phyloP scores from a whole-genome alignment of 2,113 vertebrate genomes.

The Zingel zingel region DNA sequence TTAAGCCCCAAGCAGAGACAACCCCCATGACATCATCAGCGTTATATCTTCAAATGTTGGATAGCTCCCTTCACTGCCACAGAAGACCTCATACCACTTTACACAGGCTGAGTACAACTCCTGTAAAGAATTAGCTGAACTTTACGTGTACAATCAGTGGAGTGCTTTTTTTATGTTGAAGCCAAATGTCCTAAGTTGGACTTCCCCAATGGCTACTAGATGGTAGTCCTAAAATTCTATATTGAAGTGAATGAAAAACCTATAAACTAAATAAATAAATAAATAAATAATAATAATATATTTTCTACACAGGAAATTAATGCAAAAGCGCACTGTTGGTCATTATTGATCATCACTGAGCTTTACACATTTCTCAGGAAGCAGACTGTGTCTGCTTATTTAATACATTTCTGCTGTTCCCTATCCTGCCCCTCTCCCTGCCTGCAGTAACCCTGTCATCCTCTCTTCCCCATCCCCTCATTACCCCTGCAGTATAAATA shows the following conservation, averaged over 20 bases:
- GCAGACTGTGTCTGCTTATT: not conserved
- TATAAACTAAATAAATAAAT: too few relatives aligned
- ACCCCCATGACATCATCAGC: not conserved
- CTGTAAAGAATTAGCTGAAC: not conserved
- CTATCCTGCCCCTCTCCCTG: too few relatives aligned
- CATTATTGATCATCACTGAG: too few relatives aligned
- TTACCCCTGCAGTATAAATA: not conserved
- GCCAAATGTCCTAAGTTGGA: not conserved
- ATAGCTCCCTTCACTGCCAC: not conserved
- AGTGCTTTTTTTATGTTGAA: not conserved
- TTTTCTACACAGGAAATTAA: too few relatives aligned
- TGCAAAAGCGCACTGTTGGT: too few relatives aligned
- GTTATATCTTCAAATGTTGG: not conserved
- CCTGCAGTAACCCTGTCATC: not conserved
- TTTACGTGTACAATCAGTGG: not conserved
- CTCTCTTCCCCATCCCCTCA: not conserved
- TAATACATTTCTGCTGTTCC: too few relatives aligned
- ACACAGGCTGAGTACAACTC: not conserved
- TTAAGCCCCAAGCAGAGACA: not conserved
- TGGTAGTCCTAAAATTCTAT: too few relatives aligned
- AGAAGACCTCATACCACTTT: not conserved
- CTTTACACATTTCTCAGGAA: not conserved
- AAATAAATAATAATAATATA: too few relatives aligned
- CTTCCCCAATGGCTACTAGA: not conserved
- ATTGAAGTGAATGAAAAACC: not conserved